Base-by-base conservation (phyloP, 2,113 vertebrate genomes). In the Dicerorhinus sumatrensis region DNA sequence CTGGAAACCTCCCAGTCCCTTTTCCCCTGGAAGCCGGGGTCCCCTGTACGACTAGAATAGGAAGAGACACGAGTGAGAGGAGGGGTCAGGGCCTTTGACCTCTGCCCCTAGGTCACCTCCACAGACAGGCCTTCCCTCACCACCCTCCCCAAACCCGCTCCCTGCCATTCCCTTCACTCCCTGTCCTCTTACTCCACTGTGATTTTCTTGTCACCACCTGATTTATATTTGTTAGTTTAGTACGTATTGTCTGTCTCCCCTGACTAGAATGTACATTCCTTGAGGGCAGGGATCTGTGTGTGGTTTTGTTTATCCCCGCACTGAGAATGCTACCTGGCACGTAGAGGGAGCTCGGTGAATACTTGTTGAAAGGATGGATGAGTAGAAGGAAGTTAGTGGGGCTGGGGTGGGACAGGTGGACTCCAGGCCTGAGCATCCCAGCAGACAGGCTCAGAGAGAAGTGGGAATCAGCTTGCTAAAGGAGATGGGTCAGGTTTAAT, bases 121-220 rank as follows among this genome's bases (percentile, higher is more conserved):
- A 54, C 21, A 48, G 62, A 51, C n/a, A 73, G 39, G 29, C 23
- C 72, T 77, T 46, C 77, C 14, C 13, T 11, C 9, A 56, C 60
- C 54, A 48, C 14, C 27, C 6, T 2, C 4, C 1, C 36, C 54
- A 48, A 5, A 54, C 51, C n/a, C 1, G 0, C 48, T n/a, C 42
- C 20, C 4, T 2, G 3, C 4, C 2, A 1, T 88, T 51, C 48
- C 33, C 36, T 46, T 54, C 12, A 17, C 27, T 48, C 65, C 23
- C 51, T 29, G 3, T 17, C 73, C 70, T 29, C 54, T 33, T 1
- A 20, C 1, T 23, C 33, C 27, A 21, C 83, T 60, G 0, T 13
- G 48, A 31, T 9, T 65, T 56, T 77, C 16, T 72, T 3, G 29
- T 58, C 29, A 8, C 25, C 3, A 7, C 36, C 21, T 27, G 36